Conservation (phyloP, 2,797 vertebrate species). For the Pipistrellus nathusii region DNA sequence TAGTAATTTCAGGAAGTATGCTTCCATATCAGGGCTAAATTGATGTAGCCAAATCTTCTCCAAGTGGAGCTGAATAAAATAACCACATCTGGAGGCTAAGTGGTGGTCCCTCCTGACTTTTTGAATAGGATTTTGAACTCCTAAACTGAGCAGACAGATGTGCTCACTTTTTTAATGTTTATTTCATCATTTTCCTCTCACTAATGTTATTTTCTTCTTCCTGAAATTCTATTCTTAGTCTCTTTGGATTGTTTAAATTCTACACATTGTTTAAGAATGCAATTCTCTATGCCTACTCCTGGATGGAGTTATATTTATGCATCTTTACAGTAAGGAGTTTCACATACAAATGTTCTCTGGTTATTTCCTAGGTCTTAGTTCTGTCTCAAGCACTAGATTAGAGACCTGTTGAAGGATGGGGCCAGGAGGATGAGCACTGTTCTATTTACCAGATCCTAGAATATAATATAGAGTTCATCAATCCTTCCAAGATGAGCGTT, state of each 20-base stretch:
- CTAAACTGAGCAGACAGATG: not conserved
- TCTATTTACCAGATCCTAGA: not conserved
- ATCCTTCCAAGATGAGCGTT: not conserved
- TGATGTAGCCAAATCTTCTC: conserved; percentile 16
- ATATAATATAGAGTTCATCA: no score
- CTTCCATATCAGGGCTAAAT: not conserved
- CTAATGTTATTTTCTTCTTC: not conserved
- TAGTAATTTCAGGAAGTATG: not conserved
- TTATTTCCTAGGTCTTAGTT: not conserved
- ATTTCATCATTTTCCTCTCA: not conserved
- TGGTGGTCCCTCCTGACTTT: not conserved
- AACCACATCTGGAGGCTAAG: conserved; percentile 2
- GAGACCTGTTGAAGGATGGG: not conserved
- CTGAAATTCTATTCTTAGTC: not conserved
- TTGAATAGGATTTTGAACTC: not conserved
- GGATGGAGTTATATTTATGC: rapidly evolving
- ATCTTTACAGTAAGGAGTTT: rapidly evolving
- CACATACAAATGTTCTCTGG: not conserved
- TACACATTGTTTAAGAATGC: not conserved
- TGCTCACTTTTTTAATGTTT: not conserved
- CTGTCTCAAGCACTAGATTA: not conserved
- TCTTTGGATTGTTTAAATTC: not conserved
- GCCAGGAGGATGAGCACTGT: not conserved
- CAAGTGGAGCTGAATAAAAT: not conserved
- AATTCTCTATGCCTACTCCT: rapidly evolving